Evolutionary conservation across 2,888 invertebrate species (phyloP), one percentile per base, ranked within the genome.

Genomic region (Anagyrus pseudococci): DNA sequence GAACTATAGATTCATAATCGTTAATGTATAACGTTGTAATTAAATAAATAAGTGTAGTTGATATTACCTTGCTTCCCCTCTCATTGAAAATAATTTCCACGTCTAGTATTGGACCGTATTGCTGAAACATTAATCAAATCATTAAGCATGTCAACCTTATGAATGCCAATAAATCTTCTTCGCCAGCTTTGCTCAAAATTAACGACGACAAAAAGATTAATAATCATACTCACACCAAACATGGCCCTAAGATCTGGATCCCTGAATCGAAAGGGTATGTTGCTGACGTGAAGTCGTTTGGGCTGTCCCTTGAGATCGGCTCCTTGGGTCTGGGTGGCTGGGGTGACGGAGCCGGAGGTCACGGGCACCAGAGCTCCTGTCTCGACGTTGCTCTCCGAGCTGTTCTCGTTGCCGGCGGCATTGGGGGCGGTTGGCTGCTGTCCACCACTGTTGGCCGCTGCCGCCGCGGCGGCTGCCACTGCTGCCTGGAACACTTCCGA

Each of bases 41-140:
- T n/a, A n/a, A n/a, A n/a, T n/a, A n/a, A n/a, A n/a, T n/a, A n/a
- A n/a, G n/a, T n/a, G n/a, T n/a, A n/a, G n/a, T n/a, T 15, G 17
- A 69, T 73, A 94, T 91, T 92, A 98, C 98, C 96, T 99, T 99
- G 77, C 98, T 98, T 84, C 98, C 99, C 75, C 98, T 89, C 86
- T 99, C 98, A 85, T 99, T 99, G 89, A 98, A 99, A 84, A 98
- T 98, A 80, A 98, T 99, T 89, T 99, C 98, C 84, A 98, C 98
- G 86, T 98, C 98, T 83, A 98, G 89, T 83, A 99, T 98, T 79
- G 93, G 91, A 82, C 98, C 98, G 86, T 94, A 98, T 92, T 97
- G 96, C 96, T 97, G 88, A 81, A 77, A 77, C 48, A 64, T 26
- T 67, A 47, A 47, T 4, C 8, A 37, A 13, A 13, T 29, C 29